These are phyloP conservation scores for Macrotis lagotis DNA, from an alignment of 2,113 vertebrate genomes.

Conservation along the genomic window DNA sequence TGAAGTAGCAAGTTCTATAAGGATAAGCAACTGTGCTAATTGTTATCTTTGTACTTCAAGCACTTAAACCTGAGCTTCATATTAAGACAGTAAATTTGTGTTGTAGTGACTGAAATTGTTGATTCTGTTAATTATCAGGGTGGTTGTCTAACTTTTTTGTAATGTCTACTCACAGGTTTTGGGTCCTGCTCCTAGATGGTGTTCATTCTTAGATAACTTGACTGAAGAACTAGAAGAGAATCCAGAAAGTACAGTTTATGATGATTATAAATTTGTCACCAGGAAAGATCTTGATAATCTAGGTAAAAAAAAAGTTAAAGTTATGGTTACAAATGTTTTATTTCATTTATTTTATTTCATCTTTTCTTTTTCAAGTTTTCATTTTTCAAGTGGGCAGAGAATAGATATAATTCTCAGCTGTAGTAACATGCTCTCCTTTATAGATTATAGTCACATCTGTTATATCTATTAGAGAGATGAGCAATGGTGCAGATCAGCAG, in stretches of 20 bases:
- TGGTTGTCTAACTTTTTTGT: background rate
- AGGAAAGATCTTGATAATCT: slow-evolving; percentile 95
- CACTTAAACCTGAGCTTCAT: background rate
- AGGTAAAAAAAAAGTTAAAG: slow-evolving; percentile 86
- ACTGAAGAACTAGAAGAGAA: slow-evolving; percentile 98
- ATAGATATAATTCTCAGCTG: background rate
- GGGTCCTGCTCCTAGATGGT: slow-evolving; percentile 97
- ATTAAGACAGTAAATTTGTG: background rate
- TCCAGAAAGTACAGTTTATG: slow-evolving; percentile 96
- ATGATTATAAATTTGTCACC: slow-evolving; percentile 99
- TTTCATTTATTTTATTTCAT: background rate
- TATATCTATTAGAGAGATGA: slow-evolving; percentile 25
- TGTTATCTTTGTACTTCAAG: background rate
- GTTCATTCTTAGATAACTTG: slow-evolving; percentile 97
- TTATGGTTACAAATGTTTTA: background rate
- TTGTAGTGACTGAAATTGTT: background rate
- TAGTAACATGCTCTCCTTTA: background rate
- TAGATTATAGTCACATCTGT: background rate
- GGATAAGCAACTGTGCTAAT: background rate
- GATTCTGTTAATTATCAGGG: background rate
- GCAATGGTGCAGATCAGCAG: background rate
- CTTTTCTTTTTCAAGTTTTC: slow-evolving; percentile 27
- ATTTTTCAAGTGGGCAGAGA: background rate
- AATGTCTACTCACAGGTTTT: slow-evolving; percentile 85
- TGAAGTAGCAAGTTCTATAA: background rate